Percentiles rank a stretch among this genome's conserved stretches.
These are phyloP conservation scores for Notarius quadriscutis DNA, from an alignment of 2,113 vertebrate genomes.

Conservation along the genomic window DNA sequence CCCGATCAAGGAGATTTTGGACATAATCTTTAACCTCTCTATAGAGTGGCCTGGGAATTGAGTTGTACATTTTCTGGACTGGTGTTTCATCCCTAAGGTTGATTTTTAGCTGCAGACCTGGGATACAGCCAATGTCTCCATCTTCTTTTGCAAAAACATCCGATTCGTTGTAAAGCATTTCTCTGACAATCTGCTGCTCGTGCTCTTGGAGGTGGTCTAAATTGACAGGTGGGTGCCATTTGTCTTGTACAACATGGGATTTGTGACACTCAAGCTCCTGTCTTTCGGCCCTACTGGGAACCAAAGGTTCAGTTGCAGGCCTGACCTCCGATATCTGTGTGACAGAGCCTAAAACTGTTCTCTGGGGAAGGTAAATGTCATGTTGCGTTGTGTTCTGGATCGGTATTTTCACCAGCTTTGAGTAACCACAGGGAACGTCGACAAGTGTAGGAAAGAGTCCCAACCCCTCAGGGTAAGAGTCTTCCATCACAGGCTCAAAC, in stretches of 20 bases:
- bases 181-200: neutral
- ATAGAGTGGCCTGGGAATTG: slow-evolving; percentile 35
- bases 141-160: slow-evolving; percentile 39
- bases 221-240: neutral
- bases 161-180: slow-evolving; percentile 33
- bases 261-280: too few relatives aligned
- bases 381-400: neutral
- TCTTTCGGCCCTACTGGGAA: too few relatives aligned
- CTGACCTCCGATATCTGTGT: too few relatives aligned
- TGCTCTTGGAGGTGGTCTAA: neutral
- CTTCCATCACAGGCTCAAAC: neutral
- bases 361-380: neutral
- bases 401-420: neutral
- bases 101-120: slow-evolving; percentile 16
- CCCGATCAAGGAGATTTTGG: slow-evolving; percentile 20
- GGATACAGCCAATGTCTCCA: slow-evolving; percentile 44
- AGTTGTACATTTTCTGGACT: slow-evolving; percentile 31
- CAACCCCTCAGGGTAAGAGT: rapidly evolving
- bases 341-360: neutral
- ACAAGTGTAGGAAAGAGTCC: neutral
- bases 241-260: neutral
- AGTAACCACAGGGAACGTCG: neutral
- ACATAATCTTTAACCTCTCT: slow-evolving; percentile 40
- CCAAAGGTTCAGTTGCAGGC: too few relatives aligned
- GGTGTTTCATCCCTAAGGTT: slow-evolving; percentile 14